phyloP scores from a whole-genome alignment of 1,140 invertebrate genomes.

The Trachymyrmex septentrionalis region DNA sequence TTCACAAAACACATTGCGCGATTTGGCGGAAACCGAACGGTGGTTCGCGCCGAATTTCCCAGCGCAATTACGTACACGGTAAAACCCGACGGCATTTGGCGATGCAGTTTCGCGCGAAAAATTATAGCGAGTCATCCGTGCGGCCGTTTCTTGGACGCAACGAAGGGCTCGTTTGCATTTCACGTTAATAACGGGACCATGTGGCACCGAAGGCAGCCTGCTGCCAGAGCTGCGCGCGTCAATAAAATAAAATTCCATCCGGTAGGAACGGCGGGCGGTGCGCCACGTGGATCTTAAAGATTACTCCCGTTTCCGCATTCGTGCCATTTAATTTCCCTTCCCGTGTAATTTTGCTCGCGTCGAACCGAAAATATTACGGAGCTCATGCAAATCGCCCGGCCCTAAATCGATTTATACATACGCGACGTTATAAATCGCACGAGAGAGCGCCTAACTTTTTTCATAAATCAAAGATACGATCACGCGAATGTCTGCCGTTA shows the following conservation, averaged over 20 bases:
- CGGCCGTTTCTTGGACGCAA: conserved; percentile 70
- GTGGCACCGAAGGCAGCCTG: conserved; percentile 67
- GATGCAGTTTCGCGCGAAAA: conserved; percentile 63
- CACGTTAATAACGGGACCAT: conserved; percentile 76
- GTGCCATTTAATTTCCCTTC: conserved; percentile 68
- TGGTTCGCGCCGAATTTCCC: neutral
- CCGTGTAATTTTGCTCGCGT: conserved; percentile 45
- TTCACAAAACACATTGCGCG: neutral
- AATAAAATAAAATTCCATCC: conserved; percentile 75
- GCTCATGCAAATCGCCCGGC: conserved; percentile 25
- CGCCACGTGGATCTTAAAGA: conserved; percentile 75
- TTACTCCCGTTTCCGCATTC: conserved; percentile 71
- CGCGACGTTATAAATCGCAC: conserved; percentile 49
- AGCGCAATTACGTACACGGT: conserved; percentile 55
- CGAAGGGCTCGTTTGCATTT: conserved; percentile 75
- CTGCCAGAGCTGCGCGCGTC: conserved; percentile 65
- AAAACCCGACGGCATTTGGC: conserved; percentile 55
- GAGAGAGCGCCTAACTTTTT: conserved; percentile 15
- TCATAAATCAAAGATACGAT: conserved; percentile 19
- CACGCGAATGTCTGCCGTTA: neutral
- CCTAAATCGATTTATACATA: conserved; percentile 48
- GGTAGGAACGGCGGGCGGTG: conserved; percentile 50
- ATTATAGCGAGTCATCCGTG: conserved; percentile 63
- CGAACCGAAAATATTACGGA: conserved; percentile 59
- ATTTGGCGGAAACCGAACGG: conserved; percentile 25